phyloP scores from a whole-genome alignment of 2,888 invertebrate genomes.

The Pandemis corylana region DNA sequence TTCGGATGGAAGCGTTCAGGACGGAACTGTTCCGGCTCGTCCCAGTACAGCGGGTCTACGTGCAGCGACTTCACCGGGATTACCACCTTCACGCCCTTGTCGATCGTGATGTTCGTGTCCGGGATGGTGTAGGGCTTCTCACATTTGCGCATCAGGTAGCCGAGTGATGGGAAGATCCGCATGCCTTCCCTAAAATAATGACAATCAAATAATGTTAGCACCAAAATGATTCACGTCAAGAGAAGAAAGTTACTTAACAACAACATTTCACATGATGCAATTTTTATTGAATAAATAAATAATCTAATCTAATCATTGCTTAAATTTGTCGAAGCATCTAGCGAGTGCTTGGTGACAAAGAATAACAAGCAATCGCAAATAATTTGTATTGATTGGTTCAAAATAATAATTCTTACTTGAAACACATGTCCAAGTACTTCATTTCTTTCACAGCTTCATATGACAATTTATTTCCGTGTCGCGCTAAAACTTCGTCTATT shows the following conservation, averaged over 20 bases:
- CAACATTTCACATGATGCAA: too few species aligned
- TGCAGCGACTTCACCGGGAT: slow-evolving; percentile 65
- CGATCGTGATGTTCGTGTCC: slow-evolving; percentile 52
- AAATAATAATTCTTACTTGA: slow-evolving; percentile 1
- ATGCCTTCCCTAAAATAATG: slow-evolving; percentile 43
- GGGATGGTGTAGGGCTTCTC: slow-evolving; percentile 46
- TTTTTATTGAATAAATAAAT: too few species aligned
- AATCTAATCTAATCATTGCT: too few species aligned
- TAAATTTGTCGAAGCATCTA: too few species aligned
- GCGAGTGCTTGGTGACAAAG: too few species aligned
- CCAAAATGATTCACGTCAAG: not conserved
- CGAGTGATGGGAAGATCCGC: slow-evolving; percentile 48
- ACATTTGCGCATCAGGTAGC: slow-evolving; percentile 45
- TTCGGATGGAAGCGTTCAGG: slow-evolving; percentile 63
- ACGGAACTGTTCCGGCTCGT: slow-evolving; percentile 61
- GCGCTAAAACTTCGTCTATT: slow-evolving; percentile 47
- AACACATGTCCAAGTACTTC: slow-evolving; percentile 47
- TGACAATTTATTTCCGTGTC: slow-evolving; percentile 47
- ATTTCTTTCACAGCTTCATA: slow-evolving; percentile 52
- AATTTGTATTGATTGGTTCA: not conserved
- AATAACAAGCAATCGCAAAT: not conserved
- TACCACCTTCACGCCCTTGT: slow-evolving; percentile 49
- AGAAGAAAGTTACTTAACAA: too few species aligned
- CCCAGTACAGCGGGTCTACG: slow-evolving; percentile 64
- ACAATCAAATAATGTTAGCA: not conserved